Conservation (phyloP, 92 coral and sea anemone species). For the Palythoa grandiflora region DNA sequence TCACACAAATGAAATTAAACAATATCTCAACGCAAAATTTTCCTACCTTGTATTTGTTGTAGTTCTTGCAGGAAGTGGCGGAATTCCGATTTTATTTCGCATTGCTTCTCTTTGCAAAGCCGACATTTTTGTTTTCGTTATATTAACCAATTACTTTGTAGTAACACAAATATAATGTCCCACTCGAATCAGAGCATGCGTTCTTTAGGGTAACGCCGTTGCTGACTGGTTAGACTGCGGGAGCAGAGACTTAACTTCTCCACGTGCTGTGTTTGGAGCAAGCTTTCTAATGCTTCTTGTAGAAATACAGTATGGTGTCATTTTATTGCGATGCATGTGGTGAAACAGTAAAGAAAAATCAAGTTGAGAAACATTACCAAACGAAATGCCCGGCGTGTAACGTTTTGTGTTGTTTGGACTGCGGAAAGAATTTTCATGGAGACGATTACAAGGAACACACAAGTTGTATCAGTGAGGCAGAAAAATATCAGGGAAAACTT, state of each 20-base stretch:
- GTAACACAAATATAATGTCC: conserved; percentile 16
- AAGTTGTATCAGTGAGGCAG: conserved; percentile 94
- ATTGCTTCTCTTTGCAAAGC: conserved; percentile 77
- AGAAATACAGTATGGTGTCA: conserved; percentile 74
- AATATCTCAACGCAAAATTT: not conserved
- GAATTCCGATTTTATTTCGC: conserved; percentile 76
- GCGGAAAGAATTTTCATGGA: conserved; percentile 96
- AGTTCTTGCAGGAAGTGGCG: conserved; percentile 77
- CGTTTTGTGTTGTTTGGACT: conserved; percentile 93
- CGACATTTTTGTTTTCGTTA: conserved; percentile 80
- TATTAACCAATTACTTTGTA: conserved; percentile 8
- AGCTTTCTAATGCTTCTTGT: not conserved
- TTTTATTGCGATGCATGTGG: conserved; percentile 96
- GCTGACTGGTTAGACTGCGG: not conserved
- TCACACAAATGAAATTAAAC: not conserved
- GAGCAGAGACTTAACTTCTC: not conserved
- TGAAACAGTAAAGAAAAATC: conserved; percentile 90
- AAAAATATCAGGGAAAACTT: conserved; percentile 96
- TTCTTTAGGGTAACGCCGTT: not conserved
- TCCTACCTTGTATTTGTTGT: conserved; percentile 64
- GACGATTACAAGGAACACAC: conserved; percentile 89
- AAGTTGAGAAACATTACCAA: conserved; percentile 95
- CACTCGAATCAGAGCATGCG: conserved; percentile 18
- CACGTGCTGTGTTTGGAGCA: not conserved
- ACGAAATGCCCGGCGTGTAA: conserved; percentile 84